phyloP scores from a whole-genome alignment of 92 coral and sea anemone genomes.

The Blastomussa wellsi region DNA sequence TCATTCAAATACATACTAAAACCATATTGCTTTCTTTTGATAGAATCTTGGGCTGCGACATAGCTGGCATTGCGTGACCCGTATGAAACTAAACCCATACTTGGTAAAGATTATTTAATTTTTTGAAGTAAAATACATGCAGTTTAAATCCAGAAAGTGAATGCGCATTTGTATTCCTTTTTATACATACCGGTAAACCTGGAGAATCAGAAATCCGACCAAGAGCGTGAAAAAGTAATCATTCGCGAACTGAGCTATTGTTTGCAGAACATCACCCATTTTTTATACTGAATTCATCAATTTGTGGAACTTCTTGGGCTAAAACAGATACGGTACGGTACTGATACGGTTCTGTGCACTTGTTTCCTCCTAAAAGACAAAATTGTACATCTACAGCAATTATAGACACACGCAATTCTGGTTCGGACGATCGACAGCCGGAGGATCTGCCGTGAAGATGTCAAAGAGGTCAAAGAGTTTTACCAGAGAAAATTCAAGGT shows the following conservation, averaged over 20 bases:
- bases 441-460: too few species aligned
- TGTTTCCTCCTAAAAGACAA: background rate
- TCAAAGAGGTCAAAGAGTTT: background rate
- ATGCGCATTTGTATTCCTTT: background rate
- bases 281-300: background rate
- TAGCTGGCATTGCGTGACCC: too few species aligned
- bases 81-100: too few species aligned
- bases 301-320: background rate
- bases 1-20: too few species aligned
- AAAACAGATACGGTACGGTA: too few species aligned
- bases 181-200: conserved; percentile 18
- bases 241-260: background rate
- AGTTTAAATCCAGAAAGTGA: too few species aligned
- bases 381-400: background rate
- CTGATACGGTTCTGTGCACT: background rate
- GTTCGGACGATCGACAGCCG: too few species aligned
- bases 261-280: conserved; percentile 13
- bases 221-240: conserved; percentile 25
- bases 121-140: too few species aligned
- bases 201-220: conserved; percentile 19
- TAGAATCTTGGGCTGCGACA: too few species aligned
- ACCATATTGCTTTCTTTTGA: too few species aligned
- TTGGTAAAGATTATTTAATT: too few species aligned
- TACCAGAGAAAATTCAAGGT: background rate
- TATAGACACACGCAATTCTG: too few species aligned